Conservation (phyloP, 2,113 vertebrate genomes). For the Ceyx margarethae region DNA sequence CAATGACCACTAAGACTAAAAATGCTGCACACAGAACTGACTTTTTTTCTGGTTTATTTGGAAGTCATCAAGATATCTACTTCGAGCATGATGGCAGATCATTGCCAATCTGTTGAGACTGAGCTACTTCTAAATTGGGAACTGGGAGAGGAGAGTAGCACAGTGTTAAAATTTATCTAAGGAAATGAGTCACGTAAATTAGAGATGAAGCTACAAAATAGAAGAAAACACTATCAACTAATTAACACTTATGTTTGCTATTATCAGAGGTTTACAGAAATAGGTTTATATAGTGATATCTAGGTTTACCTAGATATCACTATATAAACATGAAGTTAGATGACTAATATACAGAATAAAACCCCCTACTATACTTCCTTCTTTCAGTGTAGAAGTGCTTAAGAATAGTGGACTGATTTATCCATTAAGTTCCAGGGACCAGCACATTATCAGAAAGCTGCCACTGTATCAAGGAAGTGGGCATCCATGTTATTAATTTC, state of each 20-base stretch:
- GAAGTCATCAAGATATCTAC: neutral
- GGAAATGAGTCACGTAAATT: slow-evolving; percentile 20
- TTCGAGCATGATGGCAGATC: neutral
- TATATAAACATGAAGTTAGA: neutral
- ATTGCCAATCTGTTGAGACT: neutral
- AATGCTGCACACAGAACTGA: neutral
- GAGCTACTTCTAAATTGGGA: slow-evolving; percentile 23
- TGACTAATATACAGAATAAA: slow-evolving; percentile 49
- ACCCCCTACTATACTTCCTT: neutral
- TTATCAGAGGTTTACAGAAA: neutral
- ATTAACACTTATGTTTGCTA: slow-evolving; percentile 57
- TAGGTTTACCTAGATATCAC: neutral
- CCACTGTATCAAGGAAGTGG: neutral
- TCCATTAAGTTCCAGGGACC: slow-evolving; percentile 49
- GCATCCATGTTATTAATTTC: neutral
- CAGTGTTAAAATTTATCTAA: neutral
- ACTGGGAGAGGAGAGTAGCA: neutral
- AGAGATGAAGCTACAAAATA: neutral
- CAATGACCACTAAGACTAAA: neutral
- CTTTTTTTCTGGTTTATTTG: neutral
- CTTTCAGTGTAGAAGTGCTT: neutral
- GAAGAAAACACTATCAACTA: slow-evolving; percentile 51
- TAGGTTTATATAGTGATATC: neutral
- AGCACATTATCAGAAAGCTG: neutral
- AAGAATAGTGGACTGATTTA: slow-evolving; percentile 30